phyloP scores from a whole-genome alignment of 1,140 invertebrate genomes.

The Neodiprion virginianus region DNA sequence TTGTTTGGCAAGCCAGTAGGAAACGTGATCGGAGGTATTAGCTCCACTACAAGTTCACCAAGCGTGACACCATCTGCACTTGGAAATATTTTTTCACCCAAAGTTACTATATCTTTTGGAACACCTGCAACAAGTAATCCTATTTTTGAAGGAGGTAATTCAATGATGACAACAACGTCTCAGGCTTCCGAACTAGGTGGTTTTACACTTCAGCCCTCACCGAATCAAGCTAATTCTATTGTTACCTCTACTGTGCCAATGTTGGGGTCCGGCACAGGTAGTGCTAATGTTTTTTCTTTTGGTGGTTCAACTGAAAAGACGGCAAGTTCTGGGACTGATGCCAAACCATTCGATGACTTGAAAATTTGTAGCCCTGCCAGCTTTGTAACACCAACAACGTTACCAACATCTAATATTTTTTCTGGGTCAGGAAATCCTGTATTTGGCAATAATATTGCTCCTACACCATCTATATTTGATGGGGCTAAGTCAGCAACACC shows the following conservation, averaged over 20 bases:
- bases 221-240: background rate
- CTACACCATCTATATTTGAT: conserved; percentile 29
- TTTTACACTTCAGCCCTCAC: background rate
- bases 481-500: conserved; percentile 14
- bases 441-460: conserved; percentile 5
- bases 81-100: background rate
- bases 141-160: background rate
- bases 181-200: background rate
- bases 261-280: background rate
- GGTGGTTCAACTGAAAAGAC: background rate
- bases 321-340: conserved; percentile 18
- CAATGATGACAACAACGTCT: background rate
- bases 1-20: background rate
- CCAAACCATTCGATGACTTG: conserved; percentile 31
- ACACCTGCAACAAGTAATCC: background rate
- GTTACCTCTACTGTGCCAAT: background rate
- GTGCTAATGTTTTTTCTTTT: background rate
- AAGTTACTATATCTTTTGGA: background rate
- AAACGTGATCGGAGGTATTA: background rate
- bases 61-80: background rate
- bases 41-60: background rate
- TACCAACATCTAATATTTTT: background rate
- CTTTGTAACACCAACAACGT: background rate
- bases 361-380: conserved; percentile 46
- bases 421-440: background rate